Evolutionary conservation across 2,888 invertebrate species (phyloP).

Genomic region (Tenthredo livida): DNA sequence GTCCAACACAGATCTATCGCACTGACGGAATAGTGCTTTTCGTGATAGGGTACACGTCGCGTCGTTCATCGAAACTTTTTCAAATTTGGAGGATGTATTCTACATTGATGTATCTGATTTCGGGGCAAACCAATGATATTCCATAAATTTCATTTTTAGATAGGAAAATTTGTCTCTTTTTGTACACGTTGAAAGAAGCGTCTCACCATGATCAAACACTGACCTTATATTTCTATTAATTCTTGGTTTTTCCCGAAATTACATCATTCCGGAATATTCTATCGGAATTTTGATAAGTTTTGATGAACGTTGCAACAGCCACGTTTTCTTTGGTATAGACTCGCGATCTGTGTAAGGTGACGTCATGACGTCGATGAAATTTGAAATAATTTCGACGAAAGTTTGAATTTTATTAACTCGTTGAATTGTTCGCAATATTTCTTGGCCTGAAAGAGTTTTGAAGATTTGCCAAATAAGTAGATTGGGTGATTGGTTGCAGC

Average conservation of each 20-base stretch:
- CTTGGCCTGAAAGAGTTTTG: conserved; percentile 1
- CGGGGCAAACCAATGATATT: neutral
- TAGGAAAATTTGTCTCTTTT: neutral
- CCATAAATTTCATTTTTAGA: neutral
- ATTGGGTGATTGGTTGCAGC: conserved; percentile 39
- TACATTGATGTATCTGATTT: neutral
- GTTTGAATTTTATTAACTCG: neutral
- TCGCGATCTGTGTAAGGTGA: neutral
- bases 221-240: neutral
- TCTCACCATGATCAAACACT: neutral
- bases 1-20: neutral
- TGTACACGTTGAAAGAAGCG: neutral
- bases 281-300: neutral
- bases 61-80: neutral
- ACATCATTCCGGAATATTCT: neutral
- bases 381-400: neutral
- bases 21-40: neutral
- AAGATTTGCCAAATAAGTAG: conserved; percentile 28
- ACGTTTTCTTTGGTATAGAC: neutral
- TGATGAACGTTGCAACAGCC: neutral
- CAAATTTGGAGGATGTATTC: neutral
- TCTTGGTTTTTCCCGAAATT: neutral
- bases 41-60: neutral
- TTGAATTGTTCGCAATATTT: conserved; percentile 8
- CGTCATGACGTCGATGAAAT: no score